Evolutionary conservation across 2,888 invertebrate species (phyloP).

Genomic region (Margaritifera margaritifera): DNA sequence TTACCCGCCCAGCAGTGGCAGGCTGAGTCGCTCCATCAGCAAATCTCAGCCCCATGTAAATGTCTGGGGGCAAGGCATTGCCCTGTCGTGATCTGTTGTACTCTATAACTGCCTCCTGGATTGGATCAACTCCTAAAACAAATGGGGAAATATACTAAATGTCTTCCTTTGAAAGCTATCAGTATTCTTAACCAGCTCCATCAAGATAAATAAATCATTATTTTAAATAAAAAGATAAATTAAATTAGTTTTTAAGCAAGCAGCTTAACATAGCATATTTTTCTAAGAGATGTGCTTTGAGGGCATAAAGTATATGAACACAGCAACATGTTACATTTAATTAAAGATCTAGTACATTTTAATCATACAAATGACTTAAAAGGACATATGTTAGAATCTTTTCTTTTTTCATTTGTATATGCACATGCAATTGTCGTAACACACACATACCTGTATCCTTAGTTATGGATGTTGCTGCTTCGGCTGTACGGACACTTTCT

Average conservation of each 20-base stretch:
- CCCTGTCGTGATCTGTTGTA: conserved; percentile 57
- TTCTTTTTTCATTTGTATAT: no score
- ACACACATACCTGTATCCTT: conserved; percentile 57
- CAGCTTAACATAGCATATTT: no score
- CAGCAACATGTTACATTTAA: no score
- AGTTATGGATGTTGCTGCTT: conserved; percentile 60
- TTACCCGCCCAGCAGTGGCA: no score
- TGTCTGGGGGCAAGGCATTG: conserved; percentile 63
- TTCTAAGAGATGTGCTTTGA: no score
- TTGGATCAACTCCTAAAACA: conserved; percentile 58
- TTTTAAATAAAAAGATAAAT: not conserved
- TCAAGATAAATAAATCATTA: not conserved
- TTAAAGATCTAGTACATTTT: no score
- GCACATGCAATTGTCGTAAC: not conserved
- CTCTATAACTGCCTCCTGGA: conserved; percentile 62
- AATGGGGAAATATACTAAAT: not conserved
- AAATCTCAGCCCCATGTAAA: conserved; percentile 65
- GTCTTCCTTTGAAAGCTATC: no score
- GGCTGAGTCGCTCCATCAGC: conserved; percentile 37
- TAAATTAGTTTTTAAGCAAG: not conserved
- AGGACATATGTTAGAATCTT: no score
- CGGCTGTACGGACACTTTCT: conserved; percentile 47
- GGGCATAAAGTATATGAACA: no score
- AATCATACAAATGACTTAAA: no score
- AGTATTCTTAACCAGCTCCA: no score